phyloP scores from a whole-genome alignment of 2,888 invertebrate species.

The Drosophila melanosoma region DNA sequence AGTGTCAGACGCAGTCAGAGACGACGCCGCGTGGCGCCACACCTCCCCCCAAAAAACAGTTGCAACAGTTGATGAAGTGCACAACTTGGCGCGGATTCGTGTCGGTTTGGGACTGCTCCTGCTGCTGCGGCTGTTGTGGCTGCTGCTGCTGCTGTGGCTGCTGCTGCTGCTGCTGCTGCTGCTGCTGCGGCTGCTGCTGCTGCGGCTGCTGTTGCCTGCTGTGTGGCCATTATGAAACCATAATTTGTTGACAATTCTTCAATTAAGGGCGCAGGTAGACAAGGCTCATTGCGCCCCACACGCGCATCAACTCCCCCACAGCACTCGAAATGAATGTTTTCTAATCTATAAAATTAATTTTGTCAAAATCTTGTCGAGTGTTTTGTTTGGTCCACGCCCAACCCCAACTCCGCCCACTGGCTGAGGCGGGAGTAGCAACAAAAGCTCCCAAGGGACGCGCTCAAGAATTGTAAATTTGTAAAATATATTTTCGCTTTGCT shows the following conservation, averaged over 20 bases:
- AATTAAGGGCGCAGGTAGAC: slow-evolving; percentile 62
- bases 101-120: too few species aligned
- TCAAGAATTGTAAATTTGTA: slow-evolving; percentile 68
- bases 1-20: slow-evolving; percentile 68
- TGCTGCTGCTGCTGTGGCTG: too few species aligned
- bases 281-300: slow-evolving; percentile 61
- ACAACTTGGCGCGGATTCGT: slow-evolving; percentile 48
- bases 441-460: slow-evolving; percentile 38
- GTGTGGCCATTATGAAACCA: slow-evolving; percentile 64
- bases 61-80: slow-evolving; percentile 74
- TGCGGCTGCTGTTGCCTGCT: slow-evolving; percentile 24
- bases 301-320: neutral
- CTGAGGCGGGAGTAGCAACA: neutral
- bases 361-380: slow-evolving; percentile 66
- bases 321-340: slow-evolving; percentile 56
- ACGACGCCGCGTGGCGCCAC: slow-evolving; percentile 72
- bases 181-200: neutral
- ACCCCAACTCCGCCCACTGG: neutral
- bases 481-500: slow-evolving; percentile 68
- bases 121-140: neutral
- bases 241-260: slow-evolving; percentile 75
- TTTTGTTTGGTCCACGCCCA: slow-evolving; percentile 36
- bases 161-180: slow-evolving; percentile 31
- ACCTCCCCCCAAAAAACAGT: slow-evolving; percentile 48
- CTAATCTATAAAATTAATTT: slow-evolving; percentile 81